Evolutionary conservation across 1,140 invertebrate species (phyloP).

Genomic region (Archivesica marissinica): DNA sequence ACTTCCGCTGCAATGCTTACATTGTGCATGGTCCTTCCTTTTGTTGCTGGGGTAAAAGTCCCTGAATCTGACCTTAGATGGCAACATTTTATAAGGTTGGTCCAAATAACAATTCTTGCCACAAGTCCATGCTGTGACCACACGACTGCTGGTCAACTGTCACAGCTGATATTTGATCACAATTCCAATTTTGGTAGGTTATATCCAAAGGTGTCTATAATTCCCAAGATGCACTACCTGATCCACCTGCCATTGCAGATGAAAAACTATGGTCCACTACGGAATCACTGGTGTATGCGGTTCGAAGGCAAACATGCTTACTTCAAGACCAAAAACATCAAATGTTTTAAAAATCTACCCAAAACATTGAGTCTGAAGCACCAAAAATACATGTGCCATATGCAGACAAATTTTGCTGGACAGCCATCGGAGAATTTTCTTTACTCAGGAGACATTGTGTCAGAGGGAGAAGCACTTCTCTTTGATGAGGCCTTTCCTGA

Average conservation of each 20-base stretch:
- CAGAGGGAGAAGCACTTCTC: no score
- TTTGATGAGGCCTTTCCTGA: no score
- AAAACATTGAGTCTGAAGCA: no score
- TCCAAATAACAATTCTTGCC: neutral
- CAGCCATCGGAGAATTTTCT: no score
- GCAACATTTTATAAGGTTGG: neutral
- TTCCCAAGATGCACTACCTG: slow-evolving; percentile 35
- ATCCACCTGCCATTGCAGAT: slow-evolving; percentile 37
- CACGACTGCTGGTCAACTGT: neutral
- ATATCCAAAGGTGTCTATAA: slow-evolving; percentile 36
- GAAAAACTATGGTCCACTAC: slow-evolving; percentile 27
- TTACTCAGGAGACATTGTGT: no score
- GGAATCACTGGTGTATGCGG: no score
- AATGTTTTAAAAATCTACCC: no score
- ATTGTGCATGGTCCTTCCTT: neutral
- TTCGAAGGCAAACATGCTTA: no score
- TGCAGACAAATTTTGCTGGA: no score
- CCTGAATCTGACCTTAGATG: neutral
- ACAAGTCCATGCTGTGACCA: slow-evolving; percentile 9
- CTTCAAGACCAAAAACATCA: no score
- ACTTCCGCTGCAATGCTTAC: slow-evolving; percentile 10
- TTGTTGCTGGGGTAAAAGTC: neutral
- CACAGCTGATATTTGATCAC: neutral
- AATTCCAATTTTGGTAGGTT: neutral
- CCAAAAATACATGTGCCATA: no score